These are phyloP conservation scores for Ormia ochracea DNA, from an alignment of 2,888 invertebrate species.

Conservation along the genomic window DNA sequence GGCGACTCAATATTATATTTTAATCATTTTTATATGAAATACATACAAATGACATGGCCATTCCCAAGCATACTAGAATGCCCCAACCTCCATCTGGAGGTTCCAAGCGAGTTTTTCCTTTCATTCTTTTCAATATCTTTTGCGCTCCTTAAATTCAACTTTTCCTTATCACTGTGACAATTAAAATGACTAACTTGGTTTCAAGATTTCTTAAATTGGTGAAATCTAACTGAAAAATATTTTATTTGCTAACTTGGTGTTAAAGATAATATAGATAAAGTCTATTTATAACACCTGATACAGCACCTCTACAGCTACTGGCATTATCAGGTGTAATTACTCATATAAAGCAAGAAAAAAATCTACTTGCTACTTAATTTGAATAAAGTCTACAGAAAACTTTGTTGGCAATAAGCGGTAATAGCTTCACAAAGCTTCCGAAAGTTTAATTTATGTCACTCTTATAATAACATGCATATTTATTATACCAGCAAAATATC, in stretches of 20 bases:
- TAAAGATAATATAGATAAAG: conserved; percentile 56
- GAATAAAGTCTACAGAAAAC: too few species aligned
- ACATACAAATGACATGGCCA: conserved; percentile 86
- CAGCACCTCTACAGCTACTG: neutral
- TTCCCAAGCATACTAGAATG: conserved; percentile 84
- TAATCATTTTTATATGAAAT: neutral
- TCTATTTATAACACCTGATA: conserved; percentile 38
- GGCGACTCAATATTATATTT: neutral
- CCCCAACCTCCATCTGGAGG: conserved; percentile 90
- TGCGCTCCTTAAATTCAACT: neutral
- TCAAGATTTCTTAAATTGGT: conserved; percentile 9
- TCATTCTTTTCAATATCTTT: conserved; percentile 60
- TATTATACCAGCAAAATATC: too few species aligned
- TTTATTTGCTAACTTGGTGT: conserved; percentile 40
- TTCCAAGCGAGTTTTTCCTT: conserved; percentile 65
- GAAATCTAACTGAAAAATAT: conserved; percentile 32
- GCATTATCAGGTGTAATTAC: neutral
- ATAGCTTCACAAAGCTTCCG: too few species aligned
- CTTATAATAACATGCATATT: too few species aligned
- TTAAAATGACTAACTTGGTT: conserved; percentile 29
- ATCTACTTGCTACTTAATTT: too few species aligned
- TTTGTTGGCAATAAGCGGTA: too few species aligned
- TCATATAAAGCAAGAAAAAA: neutral
- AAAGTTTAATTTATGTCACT: too few species aligned
- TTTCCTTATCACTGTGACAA: conserved; percentile 1